Conservation (phyloP, 2,888 invertebrate species). For the Mythimna vitellina region DNA sequence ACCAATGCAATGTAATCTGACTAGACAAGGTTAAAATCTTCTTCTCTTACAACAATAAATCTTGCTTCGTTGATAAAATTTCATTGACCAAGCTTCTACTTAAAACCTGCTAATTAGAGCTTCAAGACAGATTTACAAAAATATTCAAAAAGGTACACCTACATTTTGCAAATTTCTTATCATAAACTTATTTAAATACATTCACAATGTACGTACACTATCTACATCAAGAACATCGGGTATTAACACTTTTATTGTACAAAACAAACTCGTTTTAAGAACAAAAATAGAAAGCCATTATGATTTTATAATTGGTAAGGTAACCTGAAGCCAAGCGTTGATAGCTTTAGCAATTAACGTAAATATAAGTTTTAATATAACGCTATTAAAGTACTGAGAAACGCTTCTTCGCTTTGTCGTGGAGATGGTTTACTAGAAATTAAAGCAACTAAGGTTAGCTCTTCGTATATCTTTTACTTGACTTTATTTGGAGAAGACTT, state of each 20-base stretch:
- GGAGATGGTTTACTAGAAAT: not conserved
- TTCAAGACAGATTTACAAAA: not conserved
- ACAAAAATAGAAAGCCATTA: constrained; percentile 53
- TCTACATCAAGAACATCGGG: constrained; percentile 22
- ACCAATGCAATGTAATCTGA: no score
- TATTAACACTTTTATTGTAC: constrained; percentile 45
- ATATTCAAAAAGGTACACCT: not conserved
- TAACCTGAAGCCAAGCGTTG: constrained; percentile 51
- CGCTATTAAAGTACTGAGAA: constrained; percentile 30
- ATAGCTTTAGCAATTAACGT: constrained; percentile 49
- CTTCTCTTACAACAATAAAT: not conserved
- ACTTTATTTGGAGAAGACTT: not conserved
- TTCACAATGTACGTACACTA: constrained; percentile 2
- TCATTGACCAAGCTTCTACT: no score
- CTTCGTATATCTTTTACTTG: not conserved
- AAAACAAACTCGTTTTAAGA: constrained; percentile 33
- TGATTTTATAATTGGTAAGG: constrained; percentile 55
- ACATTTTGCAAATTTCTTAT: constrained; percentile 14
- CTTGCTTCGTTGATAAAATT: not conserved
- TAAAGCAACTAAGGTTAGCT: not conserved
- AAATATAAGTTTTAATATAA: constrained; percentile 50
- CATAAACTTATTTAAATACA: constrained; percentile 9
- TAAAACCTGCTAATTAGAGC: not conserved
- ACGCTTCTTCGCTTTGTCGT: not conserved
- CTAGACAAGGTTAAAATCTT: no score